phyloP scores from a whole-genome alignment of 1,140 invertebrate genomes.

The Drosophila sucinea region DNA sequence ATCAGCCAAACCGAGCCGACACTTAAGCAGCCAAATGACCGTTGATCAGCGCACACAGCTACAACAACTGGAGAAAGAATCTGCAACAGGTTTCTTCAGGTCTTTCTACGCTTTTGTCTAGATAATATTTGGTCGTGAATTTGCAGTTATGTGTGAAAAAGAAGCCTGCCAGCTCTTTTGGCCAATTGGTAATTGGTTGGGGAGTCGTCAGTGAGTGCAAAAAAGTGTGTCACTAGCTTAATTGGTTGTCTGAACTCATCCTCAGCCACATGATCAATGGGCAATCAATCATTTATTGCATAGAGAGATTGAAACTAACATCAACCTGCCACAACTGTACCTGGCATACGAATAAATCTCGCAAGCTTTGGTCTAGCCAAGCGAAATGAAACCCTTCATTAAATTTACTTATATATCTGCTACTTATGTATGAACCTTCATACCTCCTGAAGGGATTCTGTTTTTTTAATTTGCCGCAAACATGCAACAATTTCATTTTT shows the following conservation, averaged over 20 bases:
- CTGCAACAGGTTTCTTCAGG: slow-evolving; percentile 59
- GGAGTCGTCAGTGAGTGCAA: slow-evolving; percentile 30
- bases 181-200: slow-evolving; percentile 37
- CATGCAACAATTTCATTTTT: slow-evolving; percentile 80
- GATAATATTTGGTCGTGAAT: slow-evolving; percentile 76
- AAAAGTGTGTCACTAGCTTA: slow-evolving; percentile 75
- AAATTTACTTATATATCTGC: slow-evolving; percentile 66
- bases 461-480: slow-evolving; percentile 69
- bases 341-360: not conserved
- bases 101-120: slow-evolving; percentile 31
- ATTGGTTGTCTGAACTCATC: slow-evolving; percentile 48
- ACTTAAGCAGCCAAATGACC: slow-evolving; percentile 62
- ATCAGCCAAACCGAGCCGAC: slow-evolving; percentile 47
- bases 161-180: slow-evolving; percentile 30
- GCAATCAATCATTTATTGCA: slow-evolving; percentile 60
- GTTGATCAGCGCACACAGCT: slow-evolving; percentile 46
- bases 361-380: slow-evolving; percentile 9
- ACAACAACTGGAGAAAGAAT: slow-evolving; percentile 16
- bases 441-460: slow-evolving; percentile 20
- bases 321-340: slow-evolving; percentile 37
- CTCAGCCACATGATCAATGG: not conserved
- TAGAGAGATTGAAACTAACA: slow-evolving; percentile 24
- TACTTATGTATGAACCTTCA: slow-evolving; percentile 27
- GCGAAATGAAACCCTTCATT: slow-evolving; percentile 65
- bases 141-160: slow-evolving; percentile 72